phyloP scores from a whole-genome alignment of 2,888 invertebrate genomes.

The Nematopogon swammerdamellus region DNA sequence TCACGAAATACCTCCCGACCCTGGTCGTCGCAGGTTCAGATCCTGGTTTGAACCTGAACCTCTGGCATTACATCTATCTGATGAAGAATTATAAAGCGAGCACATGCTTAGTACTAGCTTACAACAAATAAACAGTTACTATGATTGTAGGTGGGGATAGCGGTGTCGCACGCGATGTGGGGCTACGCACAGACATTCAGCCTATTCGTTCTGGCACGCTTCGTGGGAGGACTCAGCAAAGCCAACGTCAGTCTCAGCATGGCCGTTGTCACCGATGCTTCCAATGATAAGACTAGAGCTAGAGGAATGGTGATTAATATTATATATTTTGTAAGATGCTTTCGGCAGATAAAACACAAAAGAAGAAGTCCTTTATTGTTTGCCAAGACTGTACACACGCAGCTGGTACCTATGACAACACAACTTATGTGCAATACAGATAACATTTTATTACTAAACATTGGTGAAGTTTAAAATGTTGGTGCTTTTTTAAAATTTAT shows the following conservation, averaged over 20 bases:
- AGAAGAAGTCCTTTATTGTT: background rate
- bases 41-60: too few relatives aligned
- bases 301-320: conserved; percentile 95
- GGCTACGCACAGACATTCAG: conserved; percentile 82
- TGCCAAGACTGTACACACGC: background rate
- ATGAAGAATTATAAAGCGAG: too few relatives aligned
- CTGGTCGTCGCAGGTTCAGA: too few relatives aligned
- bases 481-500: too few relatives aligned
- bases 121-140: too few relatives aligned
- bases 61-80: too few relatives aligned
- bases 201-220: conserved; percentile 86
- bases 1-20: too few relatives aligned
- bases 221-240: conserved; percentile 94
- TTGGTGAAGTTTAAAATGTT: too few relatives aligned
- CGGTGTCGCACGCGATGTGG: conserved; percentile 87
- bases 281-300: conserved; percentile 78
- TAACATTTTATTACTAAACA: too few relatives aligned
- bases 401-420: too few relatives aligned
- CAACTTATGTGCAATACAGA: too few relatives aligned
- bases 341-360: background rate
- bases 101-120: too few relatives aligned
- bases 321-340: conserved; percentile 5
- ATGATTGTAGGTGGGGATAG: conserved; percentile 77
- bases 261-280: conserved; percentile 93
- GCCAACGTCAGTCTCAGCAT: conserved; percentile 95